Evolutionary conservation across 2,888 invertebrate genomes (phyloP), one percentile per base, ranked within the genome.

Genomic region (Pocota personata): DNA sequence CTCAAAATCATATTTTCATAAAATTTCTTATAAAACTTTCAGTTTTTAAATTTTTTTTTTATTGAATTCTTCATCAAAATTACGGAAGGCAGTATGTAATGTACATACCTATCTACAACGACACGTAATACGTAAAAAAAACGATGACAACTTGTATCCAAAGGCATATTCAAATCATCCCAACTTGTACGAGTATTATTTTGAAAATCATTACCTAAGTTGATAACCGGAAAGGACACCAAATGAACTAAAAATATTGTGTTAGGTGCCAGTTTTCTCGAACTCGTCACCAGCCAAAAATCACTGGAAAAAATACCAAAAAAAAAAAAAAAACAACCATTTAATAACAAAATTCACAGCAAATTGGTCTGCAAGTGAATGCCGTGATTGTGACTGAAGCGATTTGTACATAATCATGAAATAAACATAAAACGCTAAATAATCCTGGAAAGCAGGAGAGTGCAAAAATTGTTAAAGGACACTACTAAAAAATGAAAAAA

Each of bases 381-480:
- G 14, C 6, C 40, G 14, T n/a, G 24, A 24, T 3, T 21, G 12
- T 1, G 8, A 14, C 16, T 16, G 27, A 8, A 8, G 46, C 8
- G 21, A 43, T 46, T 46, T 32, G 19, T 48, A 50, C 24, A 52
- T 37, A 52, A 52, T 52, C 66, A 35, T 66, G 14, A 50, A 66
- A 50, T 35, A 37, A 50, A 50, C 14, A 67, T 58, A 5, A 43
- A 75, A 16, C 27, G 37, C 19, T 67, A 69, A 52, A 48, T 35
- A 66, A 62, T 12, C 12, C 7, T 30, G 19, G 7, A 72, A 75
- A 60, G 32, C 37, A 64, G 24, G 37, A 52, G 58, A 77, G 43
- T 43, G 14, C 21, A 43, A 50, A 71, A 37, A 35, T 57, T 57
- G 35, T 30, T 32, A 69, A 52, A 60, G 27, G 48, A 67, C 43